Base-by-base conservation (phyloP, 1,140 invertebrate genomes). In the Lordiphosa collinella region DNA sequence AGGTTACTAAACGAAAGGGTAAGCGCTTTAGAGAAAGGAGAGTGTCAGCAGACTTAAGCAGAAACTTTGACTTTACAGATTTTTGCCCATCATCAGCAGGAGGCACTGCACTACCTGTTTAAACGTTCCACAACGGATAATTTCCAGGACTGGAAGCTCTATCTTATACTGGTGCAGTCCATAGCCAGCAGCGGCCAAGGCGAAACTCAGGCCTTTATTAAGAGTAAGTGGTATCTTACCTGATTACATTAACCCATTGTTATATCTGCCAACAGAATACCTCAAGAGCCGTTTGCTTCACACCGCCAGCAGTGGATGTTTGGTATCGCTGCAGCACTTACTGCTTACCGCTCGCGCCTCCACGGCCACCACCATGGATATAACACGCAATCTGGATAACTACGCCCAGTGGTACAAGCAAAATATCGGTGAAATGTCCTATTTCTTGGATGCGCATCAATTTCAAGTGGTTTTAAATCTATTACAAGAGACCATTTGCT, bases 331-430 rank as follows among this genome's bases (percentile, higher is more conserved):
- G 14, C 32, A 86, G 13, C 78, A 88, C 47, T 51, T 88, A 29
- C 13, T 88, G 14, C 51, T 88, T 0, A 82, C 75, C 0, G 79
- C 73, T 2, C 64, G 87, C 4, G 82, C 84, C 29, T 67, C 64
- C 8, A 58, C 64, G 1, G 86, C 86, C 2, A 61, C 48, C 1
- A 86, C 82, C 1, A 60, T 82, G 60, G 59, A 67, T 55, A 59
- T 88, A 43, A 35, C 63, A 12, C 52, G 56, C 4, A 88, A 88
- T 73, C 44, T 88, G 25, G 65, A 88, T 13, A 72, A 84, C 14
- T 88, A 88, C 49, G 86, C 78, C 11, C 59, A 86, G 32, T 88
- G 87, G 87, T 88, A 88, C 32, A 88, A 88, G 34, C 69, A 80
- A 14, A 74, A 87, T 38, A 86, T 88, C 41, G 72, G 79, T 10